phyloP scores from a whole-genome alignment of 2,113 vertebrate genomes.

The Nansenia antarctica region DNA sequence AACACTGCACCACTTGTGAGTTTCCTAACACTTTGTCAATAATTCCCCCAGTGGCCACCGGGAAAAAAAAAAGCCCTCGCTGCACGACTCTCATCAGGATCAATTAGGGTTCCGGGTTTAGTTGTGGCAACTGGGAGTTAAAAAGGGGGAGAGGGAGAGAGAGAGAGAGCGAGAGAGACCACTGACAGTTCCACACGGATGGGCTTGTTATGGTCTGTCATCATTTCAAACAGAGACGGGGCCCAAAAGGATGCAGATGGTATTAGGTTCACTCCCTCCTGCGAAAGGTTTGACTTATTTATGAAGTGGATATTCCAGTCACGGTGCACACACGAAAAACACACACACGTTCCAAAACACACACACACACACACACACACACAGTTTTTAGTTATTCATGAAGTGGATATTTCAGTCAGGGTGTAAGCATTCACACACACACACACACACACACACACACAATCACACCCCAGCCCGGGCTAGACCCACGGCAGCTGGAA shows the following conservation, averaged over 20 bases:
- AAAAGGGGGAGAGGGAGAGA: no score
- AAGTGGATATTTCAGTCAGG: slow-evolving; percentile 27
- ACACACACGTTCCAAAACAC: slow-evolving; percentile 1
- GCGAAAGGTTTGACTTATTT: slow-evolving; percentile 56
- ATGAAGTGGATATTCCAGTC: slow-evolving; percentile 31
- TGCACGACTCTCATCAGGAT: slow-evolving; percentile 37
- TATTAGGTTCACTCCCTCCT: slow-evolving; percentile 49
- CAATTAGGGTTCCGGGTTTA: no score
- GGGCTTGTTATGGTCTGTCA: slow-evolving; percentile 25
- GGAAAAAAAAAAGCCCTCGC: slow-evolving; percentile 39
- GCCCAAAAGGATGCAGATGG: slow-evolving; percentile 27
- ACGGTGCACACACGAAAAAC: neutral
- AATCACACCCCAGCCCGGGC: neutral
- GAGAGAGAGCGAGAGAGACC: no score
- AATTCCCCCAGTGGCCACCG: slow-evolving; percentile 31
- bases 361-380: neutral
- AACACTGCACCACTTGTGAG: slow-evolving; percentile 36
- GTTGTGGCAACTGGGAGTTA: no score
- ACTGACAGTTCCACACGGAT: slow-evolving; percentile 43
- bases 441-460: slow-evolving; percentile 1
- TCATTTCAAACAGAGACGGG: slow-evolving; percentile 44
- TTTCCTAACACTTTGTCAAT: slow-evolving; percentile 52
- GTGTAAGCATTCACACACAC: neutral
- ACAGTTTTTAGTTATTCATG: slow-evolving; percentile 56
- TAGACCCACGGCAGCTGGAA: slow-evolving; percentile 57